Base-by-base conservation (phyloP, 2,888 invertebrate species). In the Eumerus sabulonum region DNA sequence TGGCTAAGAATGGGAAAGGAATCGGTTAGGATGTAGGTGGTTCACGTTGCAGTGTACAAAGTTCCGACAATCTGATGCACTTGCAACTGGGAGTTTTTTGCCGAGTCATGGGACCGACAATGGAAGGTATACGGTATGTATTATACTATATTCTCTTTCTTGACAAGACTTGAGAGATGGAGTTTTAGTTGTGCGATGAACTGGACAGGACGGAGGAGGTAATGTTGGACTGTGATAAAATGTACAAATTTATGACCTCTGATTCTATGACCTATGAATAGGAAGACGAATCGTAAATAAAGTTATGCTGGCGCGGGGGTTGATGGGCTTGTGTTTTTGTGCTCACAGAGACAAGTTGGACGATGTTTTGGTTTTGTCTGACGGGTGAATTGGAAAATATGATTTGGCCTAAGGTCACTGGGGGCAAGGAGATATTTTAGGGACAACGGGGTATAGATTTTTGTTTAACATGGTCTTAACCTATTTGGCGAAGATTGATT, bases 201-300 rank as follows among this genome's bases (percentile, higher is more conserved):
- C 3, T 57, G 44, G 45, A 18, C 18, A 36, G 13, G 42, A 54
- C 45, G 13, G 16, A 12, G n/a, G 36, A 48, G 50, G 42, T 27
- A 67, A 73, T 68, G 62, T 79, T 74, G 48, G 19, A 27, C 27
- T 74, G 74, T 54, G 68, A 70, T 79, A 79, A 79, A 79, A 64
- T 74, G 63, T 59, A 60, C 27, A 54, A 79, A 38, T 79, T 79
- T 79, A 79, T 74, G 79, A 68, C 73, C 64, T 64, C 19, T n/a
- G 27, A 27, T 7, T 27, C 27, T 27, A 27, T 27, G 27, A 27
- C 27, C 44, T 35, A 35, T 64, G 59, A 60, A 74, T 67, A 79
- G 68, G 60, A 60, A 79, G 68, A 63, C 59, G 59, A 70, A 74
- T 64, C 67, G 73, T 79, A 68, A 68, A 74, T 79, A 59, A 45